Evolutionary conservation across 2,888 invertebrate species (phyloP), one percentile per base, ranked within the genome.

Genomic region (Drosophila stalkeri): DNA sequence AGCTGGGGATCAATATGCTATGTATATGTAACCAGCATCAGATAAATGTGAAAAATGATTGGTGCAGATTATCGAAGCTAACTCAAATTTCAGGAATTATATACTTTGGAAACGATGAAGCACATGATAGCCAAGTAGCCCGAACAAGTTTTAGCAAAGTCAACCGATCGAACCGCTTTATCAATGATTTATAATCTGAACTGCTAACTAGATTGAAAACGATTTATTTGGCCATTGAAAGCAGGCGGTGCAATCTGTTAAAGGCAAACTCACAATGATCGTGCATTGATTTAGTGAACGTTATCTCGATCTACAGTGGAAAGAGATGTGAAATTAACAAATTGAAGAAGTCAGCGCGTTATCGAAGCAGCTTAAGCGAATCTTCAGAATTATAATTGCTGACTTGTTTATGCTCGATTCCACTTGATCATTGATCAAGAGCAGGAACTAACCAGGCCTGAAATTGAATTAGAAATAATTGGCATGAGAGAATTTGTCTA

Each of bases 141-240:
- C 12, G 27, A 41, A 39, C 55, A 12, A 18, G 55, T 41, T 55
- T 57, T 4, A 27, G 37, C 54, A 9, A 18, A 31, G 14, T 9
- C 33, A 41, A 55, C 55, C 11, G 33, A 44, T 44, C 44, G 33
- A 33, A 57, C 33, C 20, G 57, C 33, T 55, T 55, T 41, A 55
- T 55, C 55, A n/a, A 12, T 60, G 60, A 60, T 60, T 60, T 60
- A 60, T 41, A 27, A 31, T 16, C 11, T 18, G 6, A 18, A 7
- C 31, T 31, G 18, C 47, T 18, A 39, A 49, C 47, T 39, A 39
- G 60, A 60, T 60, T 27, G 20, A 16, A 39, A 37, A 31, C 60
- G 20, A 57, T 57, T 44, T 57, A 57, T 57, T 44, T 57, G 43
- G 20, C 43, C 57, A 57, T 57, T 57, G 57, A 44, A 44, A 57